Evolutionary conservation across 2,113 vertebrate species (phyloP).

Genomic region (Callocephalon fimbriatum): DNA sequence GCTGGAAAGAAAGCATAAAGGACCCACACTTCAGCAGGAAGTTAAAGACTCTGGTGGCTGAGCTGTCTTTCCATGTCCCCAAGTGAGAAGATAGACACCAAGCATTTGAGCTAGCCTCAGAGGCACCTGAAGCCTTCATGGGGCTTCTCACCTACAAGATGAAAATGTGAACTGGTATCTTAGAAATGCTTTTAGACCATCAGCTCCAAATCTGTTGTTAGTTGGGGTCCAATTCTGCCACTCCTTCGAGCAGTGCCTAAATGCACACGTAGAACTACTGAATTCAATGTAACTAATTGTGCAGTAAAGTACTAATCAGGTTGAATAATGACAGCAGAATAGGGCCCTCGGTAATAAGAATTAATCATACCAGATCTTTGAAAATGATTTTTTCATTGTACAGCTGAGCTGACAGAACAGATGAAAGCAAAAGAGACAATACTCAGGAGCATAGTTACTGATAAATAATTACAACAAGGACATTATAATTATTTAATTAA

Average conservation of each 20-base stretch:
- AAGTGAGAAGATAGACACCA: neutral
- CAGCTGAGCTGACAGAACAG: conserved; percentile 69
- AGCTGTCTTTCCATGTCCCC: neutral
- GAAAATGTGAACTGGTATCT: neutral
- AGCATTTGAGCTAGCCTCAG: neutral
- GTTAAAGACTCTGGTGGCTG: neutral
- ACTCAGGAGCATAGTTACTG: conserved; percentile 80
- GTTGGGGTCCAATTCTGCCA: neutral
- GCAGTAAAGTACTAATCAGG: conserved; percentile 42
- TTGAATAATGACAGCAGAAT: conserved; percentile 59
- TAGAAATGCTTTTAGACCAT: neutral
- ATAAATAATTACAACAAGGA: conserved; percentile 83
- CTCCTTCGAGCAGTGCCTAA: neutral
- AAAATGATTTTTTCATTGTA: conserved; percentile 59
- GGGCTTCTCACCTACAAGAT: neutral
- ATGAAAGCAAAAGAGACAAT: conserved; percentile 73
- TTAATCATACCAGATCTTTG: conserved; percentile 62
- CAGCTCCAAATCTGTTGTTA: neutral
- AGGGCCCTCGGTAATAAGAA: conserved; percentile 50
- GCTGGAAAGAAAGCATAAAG: neutral
- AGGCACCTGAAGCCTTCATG: neutral
- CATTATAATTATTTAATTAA: conserved; percentile 84
- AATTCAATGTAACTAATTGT: conserved; percentile 4
- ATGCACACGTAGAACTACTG: rapidly evolving
- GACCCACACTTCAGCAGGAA: neutral